Evolutionary conservation across 2,113 vertebrate species (phyloP).

Genomic region (Psittacus erithacus): DNA sequence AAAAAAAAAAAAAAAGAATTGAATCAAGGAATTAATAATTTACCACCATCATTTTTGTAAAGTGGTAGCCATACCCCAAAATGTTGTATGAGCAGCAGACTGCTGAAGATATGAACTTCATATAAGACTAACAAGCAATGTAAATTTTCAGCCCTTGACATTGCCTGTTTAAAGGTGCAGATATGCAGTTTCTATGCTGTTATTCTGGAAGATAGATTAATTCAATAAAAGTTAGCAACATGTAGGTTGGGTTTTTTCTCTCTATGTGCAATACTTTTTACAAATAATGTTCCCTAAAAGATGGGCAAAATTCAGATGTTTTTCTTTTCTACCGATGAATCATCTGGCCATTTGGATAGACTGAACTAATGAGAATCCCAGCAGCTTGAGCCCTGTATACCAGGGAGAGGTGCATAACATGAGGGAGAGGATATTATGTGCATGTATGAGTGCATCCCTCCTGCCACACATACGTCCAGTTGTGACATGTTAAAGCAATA

Average conservation of each 20-base stretch:
- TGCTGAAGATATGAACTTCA: background rate
- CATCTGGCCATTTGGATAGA: background rate
- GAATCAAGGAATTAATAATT: background rate
- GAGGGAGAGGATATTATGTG: fast-evolving
- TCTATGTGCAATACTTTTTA: background rate
- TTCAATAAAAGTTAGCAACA: background rate
- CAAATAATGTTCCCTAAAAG: background rate
- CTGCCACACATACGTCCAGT: background rate
- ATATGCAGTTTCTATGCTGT: background rate
- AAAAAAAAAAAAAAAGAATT: background rate
- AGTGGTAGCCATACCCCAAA: background rate
- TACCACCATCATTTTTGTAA: background rate
- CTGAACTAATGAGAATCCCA: constrained; percentile 28
- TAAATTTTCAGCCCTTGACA: background rate
- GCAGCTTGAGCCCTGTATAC: background rate
- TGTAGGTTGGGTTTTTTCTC: background rate
- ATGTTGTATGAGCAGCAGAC: background rate
- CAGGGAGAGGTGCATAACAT: background rate
- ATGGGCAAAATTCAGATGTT: background rate
- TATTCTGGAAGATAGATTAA: background rate
- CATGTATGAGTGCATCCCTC: background rate
- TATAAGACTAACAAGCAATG: background rate
- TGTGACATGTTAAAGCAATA: background rate
- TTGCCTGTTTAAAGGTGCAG: background rate
- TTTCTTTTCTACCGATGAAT: background rate